Conservation (phyloP, 1,140 invertebrate genomes). For the Agrypnia vestita region DNA sequence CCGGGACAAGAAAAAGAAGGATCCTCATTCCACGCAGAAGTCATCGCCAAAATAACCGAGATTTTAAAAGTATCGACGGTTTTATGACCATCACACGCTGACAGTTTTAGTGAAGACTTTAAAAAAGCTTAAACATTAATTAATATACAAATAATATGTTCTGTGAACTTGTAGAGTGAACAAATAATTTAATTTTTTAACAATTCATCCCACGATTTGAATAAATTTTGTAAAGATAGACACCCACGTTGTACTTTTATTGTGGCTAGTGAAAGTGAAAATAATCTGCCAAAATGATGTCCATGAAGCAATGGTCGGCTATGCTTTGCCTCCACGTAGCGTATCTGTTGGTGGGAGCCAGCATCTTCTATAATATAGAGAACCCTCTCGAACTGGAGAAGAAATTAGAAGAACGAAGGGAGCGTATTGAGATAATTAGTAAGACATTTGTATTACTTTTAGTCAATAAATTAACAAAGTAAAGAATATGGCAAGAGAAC, state of each 20-base stretch:
- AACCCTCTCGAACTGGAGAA: slow-evolving; percentile 77
- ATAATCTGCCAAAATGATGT: slow-evolving; percentile 76
- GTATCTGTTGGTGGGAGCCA: slow-evolving; percentile 84
- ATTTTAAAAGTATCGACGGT: background rate
- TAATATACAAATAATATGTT: too few species aligned
- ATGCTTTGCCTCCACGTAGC: slow-evolving; percentile 83
- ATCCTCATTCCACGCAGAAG: background rate
- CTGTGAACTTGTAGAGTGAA: too few species aligned
- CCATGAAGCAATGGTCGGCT: slow-evolving; percentile 85
- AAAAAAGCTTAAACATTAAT: too few species aligned
- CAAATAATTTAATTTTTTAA: too few species aligned
- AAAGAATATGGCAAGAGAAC: too few species aligned
- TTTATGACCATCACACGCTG: slow-evolving; percentile 15
- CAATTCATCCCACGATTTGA: too few species aligned
- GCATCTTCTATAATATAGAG: slow-evolving; percentile 86
- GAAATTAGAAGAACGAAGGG: slow-evolving; percentile 72
- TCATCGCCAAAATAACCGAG: background rate
- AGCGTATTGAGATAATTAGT: slow-evolving; percentile 82
- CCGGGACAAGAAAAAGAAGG: slow-evolving; percentile 50
- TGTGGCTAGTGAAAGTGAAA: too few species aligned
- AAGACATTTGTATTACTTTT: slow-evolving; percentile 63
- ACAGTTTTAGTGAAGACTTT: background rate
- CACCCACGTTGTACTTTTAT: too few species aligned
- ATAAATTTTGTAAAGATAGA: too few species aligned
- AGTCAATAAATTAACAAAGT: too few species aligned